Conservation (phyloP, 2,888 invertebrate genomes). For the Neoitamus cyanurus region DNA sequence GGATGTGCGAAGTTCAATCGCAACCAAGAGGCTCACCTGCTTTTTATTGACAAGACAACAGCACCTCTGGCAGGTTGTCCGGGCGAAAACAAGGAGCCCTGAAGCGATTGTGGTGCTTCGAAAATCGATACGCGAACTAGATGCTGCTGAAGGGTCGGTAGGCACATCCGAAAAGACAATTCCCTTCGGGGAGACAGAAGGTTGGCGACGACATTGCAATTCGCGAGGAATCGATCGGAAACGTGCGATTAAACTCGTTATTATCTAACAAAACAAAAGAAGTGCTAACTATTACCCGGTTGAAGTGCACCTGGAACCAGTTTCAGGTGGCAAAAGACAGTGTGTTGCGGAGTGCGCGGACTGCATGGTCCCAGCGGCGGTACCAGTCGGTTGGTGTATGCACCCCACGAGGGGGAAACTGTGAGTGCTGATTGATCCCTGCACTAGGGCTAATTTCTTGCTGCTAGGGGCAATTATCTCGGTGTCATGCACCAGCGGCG, state of each 20-base stretch:
- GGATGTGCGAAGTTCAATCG: not conserved
- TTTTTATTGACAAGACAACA: not conserved
- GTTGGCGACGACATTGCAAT: not conserved
- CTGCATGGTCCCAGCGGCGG: not conserved
- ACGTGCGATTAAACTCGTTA: slow-evolving; percentile 3
- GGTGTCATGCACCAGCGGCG: not conserved
- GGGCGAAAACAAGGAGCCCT: not conserved
- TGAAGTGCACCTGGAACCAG: slow-evolving; percentile 7
- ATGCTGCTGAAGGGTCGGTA: not conserved
- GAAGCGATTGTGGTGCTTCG: not conserved
- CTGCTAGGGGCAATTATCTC: not conserved
- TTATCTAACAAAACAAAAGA: slow-evolving; percentile 7
- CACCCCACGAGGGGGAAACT: not conserved
- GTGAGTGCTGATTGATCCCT: not conserved
- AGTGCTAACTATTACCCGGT: not conserved
- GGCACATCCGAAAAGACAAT: not conserved
- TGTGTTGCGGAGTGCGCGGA: not conserved
- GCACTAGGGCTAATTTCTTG: not conserved
- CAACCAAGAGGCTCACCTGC: not conserved
- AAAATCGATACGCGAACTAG: not conserved
- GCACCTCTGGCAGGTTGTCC: not conserved
- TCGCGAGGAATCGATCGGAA: not conserved
- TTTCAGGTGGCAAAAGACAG: not conserved
- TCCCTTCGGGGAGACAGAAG: not conserved
- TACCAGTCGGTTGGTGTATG: not conserved